Percentiles rank a stretch among this genome's conserved stretches.
phyloP scores from a whole-genome alignment of 2,113 vertebrate genomes.

The Oryzias celebensis region DNA sequence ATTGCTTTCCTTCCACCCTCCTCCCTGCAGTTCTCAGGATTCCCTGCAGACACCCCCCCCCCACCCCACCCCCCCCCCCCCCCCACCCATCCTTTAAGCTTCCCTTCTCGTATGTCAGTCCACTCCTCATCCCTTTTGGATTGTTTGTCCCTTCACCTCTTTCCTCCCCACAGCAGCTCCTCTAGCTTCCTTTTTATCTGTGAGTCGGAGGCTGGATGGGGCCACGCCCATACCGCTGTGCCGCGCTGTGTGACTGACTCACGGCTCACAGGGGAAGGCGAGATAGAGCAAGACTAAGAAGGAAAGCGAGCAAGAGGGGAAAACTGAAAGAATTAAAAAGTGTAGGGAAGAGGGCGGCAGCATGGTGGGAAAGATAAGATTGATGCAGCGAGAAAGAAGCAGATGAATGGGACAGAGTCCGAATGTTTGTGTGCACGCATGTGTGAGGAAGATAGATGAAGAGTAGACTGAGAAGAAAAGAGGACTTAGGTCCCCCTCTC shows the following conservation, averaged over 20 bases:
- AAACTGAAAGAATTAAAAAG: slow-evolving; percentile 56
- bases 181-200: slow-evolving; percentile 56
- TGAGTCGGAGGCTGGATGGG: slow-evolving; percentile 35
- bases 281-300: slow-evolving; percentile 43
- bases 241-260: slow-evolving; percentile 59
- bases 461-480: slow-evolving; percentile 27
- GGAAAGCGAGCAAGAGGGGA: slow-evolving; percentile 42
- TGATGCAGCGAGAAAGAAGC: slow-evolving; percentile 48
- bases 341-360: slow-evolving; percentile 57
- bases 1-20: slow-evolving; percentile 31
- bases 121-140: slow-evolving; percentile 16
- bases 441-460: slow-evolving; percentile 46
- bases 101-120: slow-evolving; percentile 17
- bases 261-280: slow-evolving; percentile 31
- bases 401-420: slow-evolving; percentile 39
- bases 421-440: slow-evolving; percentile 33
- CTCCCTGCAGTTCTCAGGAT: slow-evolving; percentile 44
- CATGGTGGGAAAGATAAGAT: slow-evolving; percentile 61
- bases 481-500: slow-evolving; percentile 23
- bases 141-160: slow-evolving; percentile 24
- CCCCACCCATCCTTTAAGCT: not conserved
- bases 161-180: slow-evolving; percentile 42
- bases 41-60: slow-evolving; percentile 19
- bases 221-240: slow-evolving; percentile 52
- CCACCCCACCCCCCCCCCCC: slow-evolving; percentile 9